Evolutionary conservation across 2,888 invertebrate species (phyloP).

Genomic region (Aplocera efformata): DNA sequence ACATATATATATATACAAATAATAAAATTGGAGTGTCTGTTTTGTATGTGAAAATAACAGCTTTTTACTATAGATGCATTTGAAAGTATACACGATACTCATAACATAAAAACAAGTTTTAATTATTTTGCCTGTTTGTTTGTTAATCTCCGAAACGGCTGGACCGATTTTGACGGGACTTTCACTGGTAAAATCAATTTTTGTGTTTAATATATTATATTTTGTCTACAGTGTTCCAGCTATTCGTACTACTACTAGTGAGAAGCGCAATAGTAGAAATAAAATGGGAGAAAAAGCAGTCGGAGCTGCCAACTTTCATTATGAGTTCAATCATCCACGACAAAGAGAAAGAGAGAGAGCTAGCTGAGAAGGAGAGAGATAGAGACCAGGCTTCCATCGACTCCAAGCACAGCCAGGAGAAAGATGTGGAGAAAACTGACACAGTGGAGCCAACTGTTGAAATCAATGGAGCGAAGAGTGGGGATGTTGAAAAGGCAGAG

Average conservation of each 20-base stretch:
- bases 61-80: no score
- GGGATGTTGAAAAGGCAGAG: conserved; percentile 2
- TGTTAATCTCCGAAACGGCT: no score
- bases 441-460: not conserved
- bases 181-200: no score
- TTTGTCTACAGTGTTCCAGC: conserved; percentile 50
- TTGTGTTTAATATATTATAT: no score
- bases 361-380: no score
- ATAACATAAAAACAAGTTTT: no score
- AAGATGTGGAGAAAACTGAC: conserved; percentile 4
- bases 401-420: conserved; percentile 10
- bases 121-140: no score
- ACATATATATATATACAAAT: no score
- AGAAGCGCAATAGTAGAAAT: conserved; percentile 56
- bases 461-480: conserved; percentile 2
- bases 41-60: no score
- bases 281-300: conserved; percentile 32
- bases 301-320: conserved; percentile 32
- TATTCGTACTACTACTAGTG: conserved; percentile 51
- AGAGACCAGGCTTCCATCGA: conserved; percentile 8
- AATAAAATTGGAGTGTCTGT: no score
- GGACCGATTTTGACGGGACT: no score
- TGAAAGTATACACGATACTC: no score
- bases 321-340: conserved; percentile 35
- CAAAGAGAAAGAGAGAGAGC: conserved; percentile 15